phyloP scores from a whole-genome alignment of 2,888 invertebrate genomes.

The Himalopsyche anomala region DNA sequence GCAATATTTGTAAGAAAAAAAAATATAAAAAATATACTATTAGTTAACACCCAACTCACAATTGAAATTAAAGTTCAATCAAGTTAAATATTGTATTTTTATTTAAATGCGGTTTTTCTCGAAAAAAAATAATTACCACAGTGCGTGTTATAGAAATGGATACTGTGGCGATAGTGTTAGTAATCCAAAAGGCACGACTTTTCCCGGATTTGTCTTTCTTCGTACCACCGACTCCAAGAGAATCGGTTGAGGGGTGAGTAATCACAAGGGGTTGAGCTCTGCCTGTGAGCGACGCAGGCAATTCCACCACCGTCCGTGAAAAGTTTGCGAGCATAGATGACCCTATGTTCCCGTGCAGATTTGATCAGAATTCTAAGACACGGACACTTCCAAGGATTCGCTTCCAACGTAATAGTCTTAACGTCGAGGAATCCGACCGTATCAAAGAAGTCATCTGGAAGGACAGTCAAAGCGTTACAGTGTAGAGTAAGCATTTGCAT shows the following conservation, averaged over 20 bases:
- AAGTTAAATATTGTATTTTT: too few species aligned
- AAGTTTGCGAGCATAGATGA: background rate
- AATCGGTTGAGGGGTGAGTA: background rate
- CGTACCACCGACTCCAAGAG: background rate
- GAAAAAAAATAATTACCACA: too few species aligned
- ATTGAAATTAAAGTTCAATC: too few species aligned
- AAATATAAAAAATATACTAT: too few species aligned
- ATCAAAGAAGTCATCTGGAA: background rate
- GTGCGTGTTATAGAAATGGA: too few species aligned
- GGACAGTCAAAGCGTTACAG: background rate
- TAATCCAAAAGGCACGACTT: background rate
- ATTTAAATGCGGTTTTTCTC: too few species aligned
- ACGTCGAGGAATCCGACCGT: background rate
- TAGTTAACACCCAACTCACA: too few species aligned
- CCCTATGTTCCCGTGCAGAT: background rate
- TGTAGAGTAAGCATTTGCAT: background rate
- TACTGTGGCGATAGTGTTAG: too few species aligned
- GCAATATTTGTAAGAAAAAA: too few species aligned
- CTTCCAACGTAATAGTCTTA: background rate
- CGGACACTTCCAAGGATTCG: constrained; percentile 13
- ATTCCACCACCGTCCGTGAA: constrained; percentile 6
- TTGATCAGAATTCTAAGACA: background rate
- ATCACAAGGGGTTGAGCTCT: background rate
- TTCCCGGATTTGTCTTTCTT: background rate
- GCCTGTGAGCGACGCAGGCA: background rate